phyloP scores from a whole-genome alignment of 2,113 vertebrate genomes.

The Prochilodus magdalenae region DNA sequence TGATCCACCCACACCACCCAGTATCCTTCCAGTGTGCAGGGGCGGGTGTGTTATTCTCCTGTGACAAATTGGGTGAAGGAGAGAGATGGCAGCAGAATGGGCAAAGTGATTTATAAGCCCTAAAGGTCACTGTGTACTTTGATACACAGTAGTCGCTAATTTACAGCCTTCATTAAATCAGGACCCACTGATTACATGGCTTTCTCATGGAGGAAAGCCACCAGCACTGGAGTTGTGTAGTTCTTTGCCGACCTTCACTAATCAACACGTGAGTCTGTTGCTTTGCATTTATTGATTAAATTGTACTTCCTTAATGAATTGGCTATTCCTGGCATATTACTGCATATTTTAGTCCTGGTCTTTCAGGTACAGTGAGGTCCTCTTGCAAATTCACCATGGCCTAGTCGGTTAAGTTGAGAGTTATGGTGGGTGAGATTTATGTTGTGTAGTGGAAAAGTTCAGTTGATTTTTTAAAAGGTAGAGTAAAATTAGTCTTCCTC shows the following conservation, averaged over 20 bases:
- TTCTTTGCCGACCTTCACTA: background rate
- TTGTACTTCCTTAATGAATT: too few species aligned
- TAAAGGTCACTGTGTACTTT: conserved; percentile 72
- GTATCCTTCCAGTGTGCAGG: conserved; percentile 56
- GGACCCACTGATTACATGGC: conserved; percentile 37
- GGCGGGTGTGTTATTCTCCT: conserved; percentile 53
- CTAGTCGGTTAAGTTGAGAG: too few species aligned
- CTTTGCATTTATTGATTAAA: background rate
- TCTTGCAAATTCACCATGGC: too few species aligned
- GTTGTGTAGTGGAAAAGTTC: too few species aligned
- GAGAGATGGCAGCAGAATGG: conserved; percentile 73
- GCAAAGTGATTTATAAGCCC: conserved; percentile 72
- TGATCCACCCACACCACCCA: conserved; percentile 70
- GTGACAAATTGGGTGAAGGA: conserved; percentile 78
- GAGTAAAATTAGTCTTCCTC: too few species aligned
- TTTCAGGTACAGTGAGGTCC: too few species aligned
- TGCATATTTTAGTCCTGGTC: too few species aligned
- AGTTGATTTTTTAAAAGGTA: too few species aligned
- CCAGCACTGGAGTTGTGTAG: background rate
- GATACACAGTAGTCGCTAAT: conserved; percentile 50
- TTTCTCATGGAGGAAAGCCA: conserved; percentile 14
- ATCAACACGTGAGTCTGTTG: background rate
- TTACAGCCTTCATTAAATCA: conserved; percentile 56
- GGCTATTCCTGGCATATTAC: too few species aligned
- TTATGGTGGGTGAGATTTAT: too few species aligned